Evolutionary conservation across 2,113 vertebrate species (phyloP), one percentile per base, ranked within the genome.

Genomic region (Cochlearius cochlearius): DNA sequence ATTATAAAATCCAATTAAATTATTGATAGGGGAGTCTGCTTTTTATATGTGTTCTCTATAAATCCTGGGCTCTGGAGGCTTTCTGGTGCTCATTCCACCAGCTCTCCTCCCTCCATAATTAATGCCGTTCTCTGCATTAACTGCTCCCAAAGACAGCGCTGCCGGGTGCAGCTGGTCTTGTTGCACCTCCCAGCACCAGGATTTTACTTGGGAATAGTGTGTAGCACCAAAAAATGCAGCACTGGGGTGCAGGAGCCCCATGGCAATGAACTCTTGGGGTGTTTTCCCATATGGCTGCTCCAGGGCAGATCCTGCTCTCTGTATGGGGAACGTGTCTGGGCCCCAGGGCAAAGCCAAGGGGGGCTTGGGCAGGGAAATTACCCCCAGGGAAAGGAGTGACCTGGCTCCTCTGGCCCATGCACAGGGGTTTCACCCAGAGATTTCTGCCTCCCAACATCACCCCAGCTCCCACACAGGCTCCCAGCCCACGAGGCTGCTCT

Each of bases 1-100:
- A n/a, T 82, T 94, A 83, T 75, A 85, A 93, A 76, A 86, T 27
- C 53, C 32, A 60, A 36, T 75, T 94, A 89, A 96, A 96, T 96
- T 95, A 94, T 96, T 92, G 77, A 97, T 64, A 74, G 62, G 30
- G 15, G 43, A 95, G 20, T 39, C 76, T 78, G 88, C 58, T 59
- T 95, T 92, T 89, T 86, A 52, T 80, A 81, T 52, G 17, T 64
- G 69, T 60, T 78, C 82, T 84, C 79, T 88, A 56, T 72, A 84
- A 93, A 81, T 81, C 68, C 32, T 52, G 49, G 43, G 52, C 90
- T 86, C 86, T 62, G 47, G 79, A 85, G 94, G 64, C 17, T 92
- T 94, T 64, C 94, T 89, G 49, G 30, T 82, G 60, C 73, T 97
- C 66, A 6, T 59, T 75, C 14, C 36, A 90, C 68, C 71, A 75